Percentiles rank a stretch among this genome's conserved stretches.
These are phyloP conservation scores for Pongo abelii DNA, from an alignment of 2,113 vertebrate genomes.

Conservation along the genomic window DNA sequence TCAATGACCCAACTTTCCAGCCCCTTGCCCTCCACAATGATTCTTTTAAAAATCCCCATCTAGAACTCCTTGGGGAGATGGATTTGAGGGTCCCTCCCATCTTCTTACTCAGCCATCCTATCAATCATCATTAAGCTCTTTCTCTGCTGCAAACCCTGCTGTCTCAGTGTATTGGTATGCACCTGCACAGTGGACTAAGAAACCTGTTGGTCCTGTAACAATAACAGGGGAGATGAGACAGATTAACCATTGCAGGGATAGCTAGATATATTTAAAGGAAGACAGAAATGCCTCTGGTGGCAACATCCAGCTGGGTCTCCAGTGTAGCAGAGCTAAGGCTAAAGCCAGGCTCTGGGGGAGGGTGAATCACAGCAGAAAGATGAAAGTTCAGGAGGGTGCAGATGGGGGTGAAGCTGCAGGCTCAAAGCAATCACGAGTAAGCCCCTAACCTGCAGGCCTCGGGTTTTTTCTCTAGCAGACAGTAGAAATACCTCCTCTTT, in stretches of 20 bases:
- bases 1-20: too few species aligned
- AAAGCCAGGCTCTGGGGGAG: not conserved
- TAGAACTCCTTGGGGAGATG: too few species aligned
- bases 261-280: not conserved
- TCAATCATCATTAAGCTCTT: too few species aligned
- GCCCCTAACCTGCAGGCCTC: not conserved
- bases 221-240: accelerated
- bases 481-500: not conserved
- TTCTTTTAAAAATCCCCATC: too few species aligned
- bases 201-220: too few species aligned
- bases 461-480: not conserved
- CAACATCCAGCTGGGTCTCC: not conserved
- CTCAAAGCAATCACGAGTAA: not conserved
- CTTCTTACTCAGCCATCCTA: too few species aligned
- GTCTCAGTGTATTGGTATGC: too few species aligned
- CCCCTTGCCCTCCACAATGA: too few species aligned
- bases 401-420: not conserved
- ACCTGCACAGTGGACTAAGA: too few species aligned
- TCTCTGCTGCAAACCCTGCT: too few species aligned
- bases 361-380: not conserved
- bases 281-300: not conserved
- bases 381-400: accelerated
- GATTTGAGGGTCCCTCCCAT: too few species aligned
- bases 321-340: not conserved
- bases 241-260: too few species aligned